Base-by-base conservation (phyloP, 2,888 invertebrate genomes). In the Phortica okadai region DNA sequence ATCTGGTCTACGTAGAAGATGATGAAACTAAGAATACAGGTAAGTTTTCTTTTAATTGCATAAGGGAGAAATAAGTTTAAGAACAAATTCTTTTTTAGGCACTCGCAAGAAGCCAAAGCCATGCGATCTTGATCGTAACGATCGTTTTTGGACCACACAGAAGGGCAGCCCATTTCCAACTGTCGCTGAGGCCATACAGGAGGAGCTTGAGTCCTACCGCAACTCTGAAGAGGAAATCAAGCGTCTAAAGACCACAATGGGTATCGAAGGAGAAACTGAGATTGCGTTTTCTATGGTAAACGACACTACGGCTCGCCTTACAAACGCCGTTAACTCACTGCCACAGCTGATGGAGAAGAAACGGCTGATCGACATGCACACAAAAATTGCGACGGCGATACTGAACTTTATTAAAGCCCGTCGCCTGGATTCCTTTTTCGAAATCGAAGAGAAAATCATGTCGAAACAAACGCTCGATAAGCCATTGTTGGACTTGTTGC, bases 151-250 rank as follows among this genome's bases (percentile, higher is more conserved):
- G 99, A 92, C 93, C 42, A 94, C 95, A 75, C 97, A 99, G 89
- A 99, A 98, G 92, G 98, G 98, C 41, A 97, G 97, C 81, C 97
- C 97, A 0, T 97, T 97, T 89, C 97, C 97, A 0, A 95, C 95
- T 1, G 99, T 99, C 0, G 99, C 99, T 2, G 99, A 99, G 92
- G 98, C 99, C 6, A 99, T 99, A 82, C 99, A 99, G 90, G 98
- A 98, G 92, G 98, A 99, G 92, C 92, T 99, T 77, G 99, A 99
- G 91, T 96, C 97, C 80, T 99, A 99, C 91, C 94, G 93, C 77
- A 93, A 95, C 74, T 97, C 97, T 45, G 99, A 99, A 92, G 98
- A 98, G 75, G 98, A 99, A 93, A 98, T 99, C 5, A 99, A 98
- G 90, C 95, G 96, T 84, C 92, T 99, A 10, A 99, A 99, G 91